Conservation (phyloP, 2,888 invertebrate genomes). For the Mylabris sibirica region DNA sequence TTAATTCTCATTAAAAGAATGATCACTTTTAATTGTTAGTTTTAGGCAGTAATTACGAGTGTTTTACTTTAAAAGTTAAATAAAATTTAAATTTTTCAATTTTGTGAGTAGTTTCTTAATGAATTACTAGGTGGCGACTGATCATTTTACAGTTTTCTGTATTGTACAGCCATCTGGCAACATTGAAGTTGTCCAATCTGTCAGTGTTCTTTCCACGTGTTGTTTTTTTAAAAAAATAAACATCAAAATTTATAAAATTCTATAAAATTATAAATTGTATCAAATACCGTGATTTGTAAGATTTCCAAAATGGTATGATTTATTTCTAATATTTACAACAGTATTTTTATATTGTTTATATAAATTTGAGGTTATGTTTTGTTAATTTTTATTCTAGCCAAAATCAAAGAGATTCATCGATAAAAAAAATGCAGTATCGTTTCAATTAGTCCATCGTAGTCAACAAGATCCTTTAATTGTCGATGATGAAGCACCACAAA, state of each 20-base stretch:
- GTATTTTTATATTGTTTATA: neutral
- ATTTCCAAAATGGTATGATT: constrained; percentile 16
- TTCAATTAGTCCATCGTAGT: constrained; percentile 91
- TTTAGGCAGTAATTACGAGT: too few species aligned
- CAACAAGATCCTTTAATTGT: constrained; percentile 91
- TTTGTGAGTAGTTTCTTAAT: too few species aligned
- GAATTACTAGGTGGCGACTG: too few species aligned
- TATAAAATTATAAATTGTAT: too few species aligned
- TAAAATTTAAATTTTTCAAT: too few species aligned
- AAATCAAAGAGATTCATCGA: constrained; percentile 87
- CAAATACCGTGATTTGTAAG: too few species aligned
- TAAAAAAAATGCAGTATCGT: constrained; percentile 89
- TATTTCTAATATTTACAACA: neutral
- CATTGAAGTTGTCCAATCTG: neutral
- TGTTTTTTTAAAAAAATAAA: neutral
- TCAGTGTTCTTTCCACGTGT: neutral
- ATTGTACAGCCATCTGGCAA: neutral
- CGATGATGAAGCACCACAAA: constrained; percentile 88
- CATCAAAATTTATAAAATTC: neutral
- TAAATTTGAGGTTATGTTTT: constrained; percentile 28
- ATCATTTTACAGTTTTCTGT: too few species aligned
- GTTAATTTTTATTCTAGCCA: constrained; percentile 34
- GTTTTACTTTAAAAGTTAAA: too few species aligned
- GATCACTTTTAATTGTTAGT: too few species aligned
- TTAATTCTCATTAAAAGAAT: too few species aligned